Conservation (phyloP, 2,888 invertebrate genomes). For the Apantesis nais region DNA sequence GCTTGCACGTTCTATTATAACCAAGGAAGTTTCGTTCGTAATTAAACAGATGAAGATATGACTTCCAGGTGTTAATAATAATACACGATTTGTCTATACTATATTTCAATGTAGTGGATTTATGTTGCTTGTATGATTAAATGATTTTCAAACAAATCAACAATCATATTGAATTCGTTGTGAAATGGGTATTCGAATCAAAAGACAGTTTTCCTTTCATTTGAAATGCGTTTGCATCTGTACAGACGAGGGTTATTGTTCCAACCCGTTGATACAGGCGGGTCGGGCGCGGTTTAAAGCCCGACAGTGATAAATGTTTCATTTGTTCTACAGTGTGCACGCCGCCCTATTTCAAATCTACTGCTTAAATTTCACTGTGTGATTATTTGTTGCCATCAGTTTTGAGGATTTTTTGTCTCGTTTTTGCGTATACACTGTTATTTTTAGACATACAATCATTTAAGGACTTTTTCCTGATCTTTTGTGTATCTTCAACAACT, state of each 20-base stretch:
- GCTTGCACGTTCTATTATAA: slow-evolving; percentile 33
- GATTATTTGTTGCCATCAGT: slow-evolving; percentile 45
- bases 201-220: slow-evolving; percentile 48
- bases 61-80: neutral
- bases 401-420: slow-evolving; percentile 26
- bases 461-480: slow-evolving; percentile 19
- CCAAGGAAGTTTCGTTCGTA: slow-evolving; percentile 27
- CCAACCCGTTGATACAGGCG: slow-evolving; percentile 61
- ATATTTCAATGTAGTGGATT: neutral
- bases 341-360: slow-evolving; percentile 63
- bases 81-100: neutral
- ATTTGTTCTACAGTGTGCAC: slow-evolving; percentile 72
- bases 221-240: slow-evolving; percentile 49
- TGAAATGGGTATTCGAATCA: slow-evolving; percentile 42
- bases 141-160: neutral
- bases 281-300: slow-evolving; percentile 59
- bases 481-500: slow-evolving; percentile 9
- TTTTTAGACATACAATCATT: slow-evolving; percentile 19
- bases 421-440: slow-evolving; percentile 19
- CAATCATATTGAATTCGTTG: slow-evolving; percentile 4
- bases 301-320: slow-evolving; percentile 81
- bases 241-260: slow-evolving; percentile 54
- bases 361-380: slow-evolving; percentile 59
- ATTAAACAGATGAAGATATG: slow-evolving; percentile 14
- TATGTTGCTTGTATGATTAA: slow-evolving; percentile 1